Evolutionary conservation across 2,797 vertebrate species (phyloP).

Genomic region (Ispidina lecontei): DNA sequence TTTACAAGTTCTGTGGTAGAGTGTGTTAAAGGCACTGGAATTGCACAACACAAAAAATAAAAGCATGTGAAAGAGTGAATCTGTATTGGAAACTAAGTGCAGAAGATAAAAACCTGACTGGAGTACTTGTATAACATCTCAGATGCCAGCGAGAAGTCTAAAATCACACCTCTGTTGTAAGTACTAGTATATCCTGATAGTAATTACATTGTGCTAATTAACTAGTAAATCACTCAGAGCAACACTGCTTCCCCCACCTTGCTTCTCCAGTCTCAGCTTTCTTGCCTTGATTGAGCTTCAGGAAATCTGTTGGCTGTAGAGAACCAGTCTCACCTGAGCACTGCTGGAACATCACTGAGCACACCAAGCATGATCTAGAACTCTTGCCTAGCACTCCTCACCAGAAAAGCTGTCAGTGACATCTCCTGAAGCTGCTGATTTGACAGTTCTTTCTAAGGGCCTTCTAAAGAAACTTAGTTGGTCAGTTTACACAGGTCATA

Average conservation of each 20-base stretch:
- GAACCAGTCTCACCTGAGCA: rapidly evolving
- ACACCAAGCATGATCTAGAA: not conserved
- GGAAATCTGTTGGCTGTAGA: not conserved
- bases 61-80: not conserved
- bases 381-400: not conserved
- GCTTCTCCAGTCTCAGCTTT: not conserved
- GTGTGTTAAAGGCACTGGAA: not conserved
- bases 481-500: not conserved
- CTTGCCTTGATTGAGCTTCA: not conserved
- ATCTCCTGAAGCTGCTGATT: not conserved
- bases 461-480: not conserved
- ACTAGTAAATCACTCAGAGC: not conserved
- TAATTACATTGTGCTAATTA: not conserved
- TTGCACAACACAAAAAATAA: not conserved
- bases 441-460: not conserved
- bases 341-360: not conserved
- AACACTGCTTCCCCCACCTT: not conserved
- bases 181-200: not conserved
- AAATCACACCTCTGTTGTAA: not conserved
- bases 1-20: not conserved
- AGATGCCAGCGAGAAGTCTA: not conserved
- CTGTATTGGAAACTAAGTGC: not conserved
- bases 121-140: not conserved
- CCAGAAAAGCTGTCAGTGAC: not conserved
- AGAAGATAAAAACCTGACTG: not conserved